A percentile compares a stretch with the other conserved stretches of the same genome.
Conservation (phyloP, 2,888 invertebrate species). For the Emmelina monodactyla region DNA sequence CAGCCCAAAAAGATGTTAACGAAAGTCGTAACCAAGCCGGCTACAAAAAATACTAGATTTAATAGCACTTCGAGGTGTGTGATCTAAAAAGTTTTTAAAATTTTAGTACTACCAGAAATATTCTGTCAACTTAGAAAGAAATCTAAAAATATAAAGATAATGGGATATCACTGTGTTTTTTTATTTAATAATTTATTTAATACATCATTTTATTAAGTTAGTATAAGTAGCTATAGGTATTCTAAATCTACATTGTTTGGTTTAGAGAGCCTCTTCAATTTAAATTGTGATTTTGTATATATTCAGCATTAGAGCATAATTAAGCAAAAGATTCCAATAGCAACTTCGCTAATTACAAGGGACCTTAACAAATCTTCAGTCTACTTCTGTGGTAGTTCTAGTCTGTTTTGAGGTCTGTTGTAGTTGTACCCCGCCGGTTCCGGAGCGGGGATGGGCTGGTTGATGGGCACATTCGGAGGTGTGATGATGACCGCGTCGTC, state of each 20-base stretch:
- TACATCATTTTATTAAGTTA: no score
- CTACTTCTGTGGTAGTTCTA: conserved; percentile 48
- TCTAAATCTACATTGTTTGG: not conserved
- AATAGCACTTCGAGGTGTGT: no score
- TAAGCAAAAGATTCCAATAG: not conserved
- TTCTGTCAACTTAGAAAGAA: no score
- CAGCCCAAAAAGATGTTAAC: no score
- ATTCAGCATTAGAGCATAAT: not conserved
- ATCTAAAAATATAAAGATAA: no score
- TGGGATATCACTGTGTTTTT: no score
- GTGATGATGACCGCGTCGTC: conserved; percentile 57
- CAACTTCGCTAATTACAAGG: conserved; percentile 4
- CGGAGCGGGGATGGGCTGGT: conserved; percentile 24
- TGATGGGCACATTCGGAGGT: conserved; percentile 43
- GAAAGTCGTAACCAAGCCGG: no score
- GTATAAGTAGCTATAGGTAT: no score
- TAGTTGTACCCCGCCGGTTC: conserved; percentile 32
- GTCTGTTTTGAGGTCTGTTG: conserved; percentile 45
- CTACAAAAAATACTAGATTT: no score
- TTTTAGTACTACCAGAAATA: no score
- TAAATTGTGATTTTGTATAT: not conserved
- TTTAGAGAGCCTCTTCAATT: conserved; percentile 14
- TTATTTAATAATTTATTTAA: no score
- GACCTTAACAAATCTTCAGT: conserved; percentile 9
- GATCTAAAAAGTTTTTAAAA: no score